Conservation (phyloP, 2,888 invertebrate genomes). For the Alloscopus bannaensis region DNA sequence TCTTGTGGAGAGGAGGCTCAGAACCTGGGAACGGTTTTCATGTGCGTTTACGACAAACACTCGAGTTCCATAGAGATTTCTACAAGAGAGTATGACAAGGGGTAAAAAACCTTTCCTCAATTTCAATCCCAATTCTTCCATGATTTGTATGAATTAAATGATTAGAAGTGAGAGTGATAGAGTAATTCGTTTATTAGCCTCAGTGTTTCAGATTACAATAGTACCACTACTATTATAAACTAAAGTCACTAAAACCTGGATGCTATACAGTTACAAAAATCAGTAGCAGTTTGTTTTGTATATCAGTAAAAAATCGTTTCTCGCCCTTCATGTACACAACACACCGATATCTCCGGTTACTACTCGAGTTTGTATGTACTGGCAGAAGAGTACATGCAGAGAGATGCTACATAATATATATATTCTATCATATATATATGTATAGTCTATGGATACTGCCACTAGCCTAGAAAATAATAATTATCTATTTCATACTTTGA, state of each 20-base stretch:
- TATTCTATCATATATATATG: neutral
- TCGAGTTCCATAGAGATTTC: too few relatives aligned
- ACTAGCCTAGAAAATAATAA: neutral
- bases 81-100: too few relatives aligned
- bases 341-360: neutral
- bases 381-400: too few relatives aligned
- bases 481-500: neutral
- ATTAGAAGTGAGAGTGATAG: too few relatives aligned
- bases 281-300: conserved; percentile 15
- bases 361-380: neutral
- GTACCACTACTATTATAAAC: neutral
- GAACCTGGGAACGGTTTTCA: too few relatives aligned
- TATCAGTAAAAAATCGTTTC: conserved; percentile 45
- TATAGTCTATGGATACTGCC: neutral
- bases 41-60: too few relatives aligned
- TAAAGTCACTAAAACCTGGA: neutral
- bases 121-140: too few relatives aligned
- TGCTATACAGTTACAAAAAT: conserved; percentile 29
- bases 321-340: neutral
- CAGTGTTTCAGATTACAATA: conserved; percentile 9
- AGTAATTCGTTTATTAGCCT: conserved; percentile 7
- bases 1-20: too few relatives aligned
- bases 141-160: too few relatives aligned
- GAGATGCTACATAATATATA: too few relatives aligned
- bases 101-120: too few relatives aligned